Conservation (phyloP, 2,797 vertebrate genomes). For the Chlorospingus semifuscus region DNA sequence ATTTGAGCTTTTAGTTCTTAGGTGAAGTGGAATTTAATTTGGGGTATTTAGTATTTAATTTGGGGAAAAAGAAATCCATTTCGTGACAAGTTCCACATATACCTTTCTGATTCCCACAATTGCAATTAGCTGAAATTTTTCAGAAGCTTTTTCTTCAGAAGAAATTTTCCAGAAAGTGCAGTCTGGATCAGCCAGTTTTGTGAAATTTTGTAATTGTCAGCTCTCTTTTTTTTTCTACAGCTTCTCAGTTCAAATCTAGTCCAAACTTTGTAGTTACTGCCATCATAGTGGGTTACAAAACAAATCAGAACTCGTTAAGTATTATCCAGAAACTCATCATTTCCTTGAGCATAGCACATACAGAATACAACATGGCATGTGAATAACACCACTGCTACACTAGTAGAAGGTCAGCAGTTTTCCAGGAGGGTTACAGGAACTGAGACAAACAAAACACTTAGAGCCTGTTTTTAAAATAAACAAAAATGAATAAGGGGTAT, state of each 20-base stretch:
- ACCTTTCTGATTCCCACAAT: background rate
- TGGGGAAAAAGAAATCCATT: background rate
- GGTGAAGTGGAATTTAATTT: background rate
- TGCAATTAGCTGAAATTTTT: background rate
- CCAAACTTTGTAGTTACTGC: background rate
- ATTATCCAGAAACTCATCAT: background rate
- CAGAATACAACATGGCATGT: background rate
- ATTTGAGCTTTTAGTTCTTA: background rate
- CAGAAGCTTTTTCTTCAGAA: background rate
- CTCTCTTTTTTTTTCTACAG: background rate
- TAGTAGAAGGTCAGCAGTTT: background rate
- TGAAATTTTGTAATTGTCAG: background rate
- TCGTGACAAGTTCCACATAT: accelerated
- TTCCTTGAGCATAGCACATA: background rate
- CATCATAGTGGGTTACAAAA: background rate
- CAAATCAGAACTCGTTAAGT: background rate
- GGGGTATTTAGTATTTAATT: background rate
- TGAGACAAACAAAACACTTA: background rate
- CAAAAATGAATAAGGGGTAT: background rate
- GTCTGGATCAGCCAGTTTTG: background rate
- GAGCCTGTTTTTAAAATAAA: background rate
- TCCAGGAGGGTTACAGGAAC: background rate
- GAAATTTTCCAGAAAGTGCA: background rate
- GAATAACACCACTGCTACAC: background rate
- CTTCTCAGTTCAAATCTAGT: background rate